These are phyloP conservation scores for Troglohyphantes excavatus DNA, from an alignment of 2,888 invertebrate species.

Conservation along the genomic window DNA sequence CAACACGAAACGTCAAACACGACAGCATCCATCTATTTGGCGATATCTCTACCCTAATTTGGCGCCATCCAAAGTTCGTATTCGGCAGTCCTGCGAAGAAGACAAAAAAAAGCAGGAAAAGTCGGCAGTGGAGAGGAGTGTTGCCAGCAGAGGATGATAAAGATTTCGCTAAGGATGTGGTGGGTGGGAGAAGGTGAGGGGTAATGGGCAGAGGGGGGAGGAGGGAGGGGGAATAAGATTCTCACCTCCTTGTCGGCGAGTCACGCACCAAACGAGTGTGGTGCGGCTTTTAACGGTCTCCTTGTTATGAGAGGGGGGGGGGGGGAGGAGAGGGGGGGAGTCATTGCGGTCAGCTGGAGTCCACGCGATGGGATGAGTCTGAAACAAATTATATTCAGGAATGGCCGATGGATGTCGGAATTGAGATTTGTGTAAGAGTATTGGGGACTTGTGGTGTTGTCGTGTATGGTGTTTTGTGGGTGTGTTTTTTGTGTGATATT, in stretches of 20 bases:
- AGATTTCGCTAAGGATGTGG: conserved; percentile 21
- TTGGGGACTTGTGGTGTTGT: not conserved
- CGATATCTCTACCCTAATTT: not conserved
- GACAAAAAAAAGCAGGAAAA: conserved; percentile 9
- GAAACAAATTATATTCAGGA: not conserved
- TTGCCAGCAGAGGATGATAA: conserved; percentile 12
- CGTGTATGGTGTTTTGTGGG: too few relatives aligned
- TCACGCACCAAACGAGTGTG: conserved; percentile 42
- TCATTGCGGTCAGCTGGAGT: not conserved
- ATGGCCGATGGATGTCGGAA: too few relatives aligned
- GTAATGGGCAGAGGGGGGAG: conserved; percentile 7
- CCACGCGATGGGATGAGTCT: not conserved
- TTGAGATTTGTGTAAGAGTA: too few relatives aligned
- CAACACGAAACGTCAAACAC: too few relatives aligned
- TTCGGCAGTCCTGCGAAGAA: not conserved
- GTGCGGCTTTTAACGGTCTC: conserved; percentile 74
- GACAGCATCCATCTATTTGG: too few relatives aligned
- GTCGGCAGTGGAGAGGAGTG: conserved; percentile 15
- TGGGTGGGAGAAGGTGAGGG: not conserved
- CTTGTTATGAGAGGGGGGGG: conserved; percentile 43
- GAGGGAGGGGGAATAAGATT: too few relatives aligned
- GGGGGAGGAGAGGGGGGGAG: conserved; percentile 3
- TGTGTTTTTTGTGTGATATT: too few relatives aligned
- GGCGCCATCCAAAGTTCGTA: not conserved
- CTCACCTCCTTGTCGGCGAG: conserved; percentile 72